These are phyloP conservation scores for Brachionus rubens DNA, from an alignment of 1,140 invertebrate species.

Conservation along the genomic window DNA sequence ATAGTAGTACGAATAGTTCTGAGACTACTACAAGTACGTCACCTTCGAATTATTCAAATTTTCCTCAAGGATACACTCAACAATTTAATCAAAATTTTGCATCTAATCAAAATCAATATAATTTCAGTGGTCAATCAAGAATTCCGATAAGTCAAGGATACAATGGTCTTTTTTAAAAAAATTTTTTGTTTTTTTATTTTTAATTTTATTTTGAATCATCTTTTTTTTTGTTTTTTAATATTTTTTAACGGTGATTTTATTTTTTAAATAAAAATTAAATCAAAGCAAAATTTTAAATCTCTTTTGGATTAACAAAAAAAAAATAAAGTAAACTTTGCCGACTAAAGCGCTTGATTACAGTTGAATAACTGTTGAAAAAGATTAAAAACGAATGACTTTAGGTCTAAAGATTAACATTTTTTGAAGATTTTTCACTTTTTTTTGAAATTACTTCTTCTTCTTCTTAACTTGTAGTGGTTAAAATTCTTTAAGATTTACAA, in stretches of 20 bases:
- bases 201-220: conserved; percentile 4
- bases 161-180: conserved; percentile 16
- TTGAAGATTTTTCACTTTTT: no score
- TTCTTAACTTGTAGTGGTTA: no score
- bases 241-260: conserved; percentile 40
- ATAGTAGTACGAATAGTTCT: not conserved
- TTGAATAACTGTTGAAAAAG: conserved; percentile 1
- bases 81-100: conserved; percentile 8
- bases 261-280: conserved; percentile 31
- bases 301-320: no score
- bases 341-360: conserved; percentile 42
- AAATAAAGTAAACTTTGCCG: no score
- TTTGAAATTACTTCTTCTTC: no score
- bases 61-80: not conserved
- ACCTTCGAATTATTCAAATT: not conserved
- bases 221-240: not conserved
- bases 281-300: no score
- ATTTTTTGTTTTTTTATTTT: not conserved
- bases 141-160: not conserved
- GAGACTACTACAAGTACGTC: not conserved
- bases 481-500: no score
- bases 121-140: not conserved
- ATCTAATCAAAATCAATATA: not conserved
- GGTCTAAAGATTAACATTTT: no score
- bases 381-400: no score